phyloP scores from a whole-genome alignment of 2,888 invertebrate species.

The Dendrolimus pini region DNA sequence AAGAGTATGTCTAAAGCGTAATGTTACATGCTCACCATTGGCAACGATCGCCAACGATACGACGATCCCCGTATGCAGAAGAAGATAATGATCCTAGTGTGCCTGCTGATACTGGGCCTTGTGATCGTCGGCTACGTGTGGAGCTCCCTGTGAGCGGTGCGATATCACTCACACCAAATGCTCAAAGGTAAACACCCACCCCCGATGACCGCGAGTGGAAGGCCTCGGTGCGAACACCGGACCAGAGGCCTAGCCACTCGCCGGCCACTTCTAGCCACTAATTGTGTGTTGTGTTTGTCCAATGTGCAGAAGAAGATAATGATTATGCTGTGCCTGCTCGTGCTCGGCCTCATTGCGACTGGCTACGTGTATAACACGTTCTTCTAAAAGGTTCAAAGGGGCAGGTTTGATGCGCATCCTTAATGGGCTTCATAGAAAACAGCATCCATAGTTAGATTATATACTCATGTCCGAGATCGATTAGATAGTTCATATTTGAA shows the following conservation, averaged over 20 bases:
- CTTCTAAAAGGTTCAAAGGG: conserved; percentile 65
- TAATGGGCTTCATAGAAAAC: conserved; percentile 7
- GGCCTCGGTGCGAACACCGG: conserved; percentile 9
- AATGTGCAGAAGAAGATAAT: conserved; percentile 94
- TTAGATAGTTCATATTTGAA: no score
- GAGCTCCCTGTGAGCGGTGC: conserved; percentile 73
- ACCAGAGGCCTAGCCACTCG: conserved; percentile 34
- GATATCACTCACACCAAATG: conserved; percentile 38
- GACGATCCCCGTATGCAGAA: conserved; percentile 79
- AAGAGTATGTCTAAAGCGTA: conserved; percentile 56
- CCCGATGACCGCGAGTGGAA: conserved; percentile 12
- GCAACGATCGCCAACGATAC: conserved; percentile 15
- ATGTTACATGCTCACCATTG: conserved; percentile 58
- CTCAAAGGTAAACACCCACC: conserved; percentile 58
- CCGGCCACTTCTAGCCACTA: conserved; percentile 49
- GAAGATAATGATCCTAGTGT: conserved; percentile 95
- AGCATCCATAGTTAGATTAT: conserved; percentile 15
- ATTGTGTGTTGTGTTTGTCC: conserved; percentile 67
- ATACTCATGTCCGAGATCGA: no score
- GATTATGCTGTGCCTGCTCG: conserved; percentile 91
- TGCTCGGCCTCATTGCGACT: conserved; percentile 83
- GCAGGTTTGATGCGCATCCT: conserved; percentile 61
- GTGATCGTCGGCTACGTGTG: conserved; percentile 84
- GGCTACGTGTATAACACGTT: conserved; percentile 74
- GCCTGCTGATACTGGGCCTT: conserved; percentile 89